Base-by-base conservation (phyloP, 2,797 vertebrate species). In the Mus minutoides region DNA sequence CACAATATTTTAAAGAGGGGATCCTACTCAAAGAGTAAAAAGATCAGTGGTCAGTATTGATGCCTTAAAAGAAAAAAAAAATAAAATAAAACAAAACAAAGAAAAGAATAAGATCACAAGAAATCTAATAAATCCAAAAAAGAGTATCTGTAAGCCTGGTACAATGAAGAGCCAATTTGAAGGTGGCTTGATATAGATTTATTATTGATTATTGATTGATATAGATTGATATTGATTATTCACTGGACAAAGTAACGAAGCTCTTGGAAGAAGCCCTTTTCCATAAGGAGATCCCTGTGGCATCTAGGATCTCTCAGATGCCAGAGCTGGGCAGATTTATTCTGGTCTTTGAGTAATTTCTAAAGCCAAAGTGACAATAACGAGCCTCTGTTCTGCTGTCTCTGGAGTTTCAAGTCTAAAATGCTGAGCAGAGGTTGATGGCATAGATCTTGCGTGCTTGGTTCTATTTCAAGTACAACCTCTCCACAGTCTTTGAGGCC, bases 301-400 rank as follows among this genome's bases (percentile, higher is more conserved):
- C 99, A 37, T 99, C 99, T 6, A 98, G 98, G 90, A 99, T 99
- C 0, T 99, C 99, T 0, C 98, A 99, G 92, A 99, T 99, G 85
- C 99, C 99, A 97, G 99, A 99, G 95, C 98, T 99, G 5, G 99
- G 99, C 98, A 99, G 99, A 96, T 99, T 99, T 40, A 46, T 98
- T 99, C 85, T 98, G 99, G 99, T 99, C 99, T 97, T 98, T 99
- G 97, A 99, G 99, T 98, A 99, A 99, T 98, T 99, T 99, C 98
- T 99, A 99, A 99, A 99, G 99, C 97, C 99, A 99, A 97, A 99
- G 99, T 4, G 99, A 99, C 6, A 99, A 99, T 0, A 99, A 99
- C 96, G 99, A 99, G 49, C 99, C 99, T 0, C 99, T 99, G 95
- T 99, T 99, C 87, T 99, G 99, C 98, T 99, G 99, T 98, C 99